Percentiles rank a stretch among this genome's conserved stretches.
These are phyloP conservation scores for Bombus vancouverensis DNA, from an alignment of 1,140 invertebrate genomes.

Conservation along the genomic window DNA sequence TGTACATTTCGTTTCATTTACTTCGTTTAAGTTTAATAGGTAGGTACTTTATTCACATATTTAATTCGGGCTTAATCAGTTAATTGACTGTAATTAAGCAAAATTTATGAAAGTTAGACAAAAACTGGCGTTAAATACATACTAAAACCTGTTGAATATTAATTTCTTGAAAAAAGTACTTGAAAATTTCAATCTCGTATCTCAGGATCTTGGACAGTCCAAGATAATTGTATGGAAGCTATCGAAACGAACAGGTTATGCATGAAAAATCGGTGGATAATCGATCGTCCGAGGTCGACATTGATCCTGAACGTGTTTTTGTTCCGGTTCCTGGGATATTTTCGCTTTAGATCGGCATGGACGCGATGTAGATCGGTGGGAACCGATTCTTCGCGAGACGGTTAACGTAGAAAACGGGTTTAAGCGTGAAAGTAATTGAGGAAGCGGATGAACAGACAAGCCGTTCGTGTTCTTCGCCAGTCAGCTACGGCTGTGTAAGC, in stretches of 20 bases:
- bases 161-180: too few relatives aligned
- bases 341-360: slow-evolving; percentile 33
- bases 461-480: slow-evolving; percentile 35
- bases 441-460: slow-evolving; percentile 69
- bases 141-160: too few relatives aligned
- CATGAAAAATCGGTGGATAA: not conserved
- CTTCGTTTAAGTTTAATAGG: too few relatives aligned
- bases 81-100: too few relatives aligned
- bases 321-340: slow-evolving; percentile 51
- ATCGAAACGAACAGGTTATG: not conserved
- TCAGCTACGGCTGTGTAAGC: slow-evolving; percentile 34
- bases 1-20: too few relatives aligned
- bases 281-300: not conserved
- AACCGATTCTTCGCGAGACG: slow-evolving; percentile 68
- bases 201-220: too few relatives aligned
- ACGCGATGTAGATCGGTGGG: slow-evolving; percentile 61
- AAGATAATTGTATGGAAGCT: not conserved
- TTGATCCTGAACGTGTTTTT: slow-evolving; percentile 34
- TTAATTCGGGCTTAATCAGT: too few relatives aligned
- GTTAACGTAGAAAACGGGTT: slow-evolving; percentile 75
- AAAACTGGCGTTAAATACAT: too few relatives aligned
- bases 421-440: slow-evolving; percentile 78
- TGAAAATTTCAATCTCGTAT: not conserved
- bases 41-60: too few relatives aligned
- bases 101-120: too few relatives aligned